phyloP scores from a whole-genome alignment of 2,888 invertebrate species.

The Exephanes ischioxanthus region DNA sequence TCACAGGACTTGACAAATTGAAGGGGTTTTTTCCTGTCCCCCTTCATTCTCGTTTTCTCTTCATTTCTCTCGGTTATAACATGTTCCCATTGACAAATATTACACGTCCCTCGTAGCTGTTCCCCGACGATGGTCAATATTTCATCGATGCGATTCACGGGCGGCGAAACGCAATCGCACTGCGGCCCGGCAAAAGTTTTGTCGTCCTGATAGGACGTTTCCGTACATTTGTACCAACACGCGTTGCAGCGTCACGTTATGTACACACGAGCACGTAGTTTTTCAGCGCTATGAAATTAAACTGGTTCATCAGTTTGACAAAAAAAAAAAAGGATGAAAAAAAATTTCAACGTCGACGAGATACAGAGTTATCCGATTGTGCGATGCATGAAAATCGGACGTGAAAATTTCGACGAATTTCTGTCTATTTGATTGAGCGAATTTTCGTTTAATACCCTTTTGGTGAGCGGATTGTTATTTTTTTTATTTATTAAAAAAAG shows the following conservation, averaged over 20 bases:
- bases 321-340: neutral
- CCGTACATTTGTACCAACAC: slow-evolving; percentile 29
- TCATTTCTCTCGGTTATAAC: slow-evolving; percentile 43
- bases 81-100: slow-evolving; percentile 49
- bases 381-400: slow-evolving; percentile 6
- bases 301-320: slow-evolving; percentile 48
- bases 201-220: slow-evolving; percentile 32
- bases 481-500: neutral
- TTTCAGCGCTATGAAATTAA: slow-evolving; percentile 54
- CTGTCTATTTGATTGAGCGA: neutral
- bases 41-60: slow-evolving; percentile 14
- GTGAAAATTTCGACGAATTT: neutral
- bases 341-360: neutral
- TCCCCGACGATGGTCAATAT: slow-evolving; percentile 29
- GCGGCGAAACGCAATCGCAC: slow-evolving; percentile 7
- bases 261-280: slow-evolving; percentile 49
- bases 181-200: slow-evolving; percentile 30
- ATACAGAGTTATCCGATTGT: slow-evolving; percentile 5
- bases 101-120: slow-evolving; percentile 27
- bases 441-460: neutral
- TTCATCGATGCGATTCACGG: slow-evolving; percentile 8
- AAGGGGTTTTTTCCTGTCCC: slow-evolving; percentile 56
- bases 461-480: neutral
- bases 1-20: slow-evolving; percentile 78
- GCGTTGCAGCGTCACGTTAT: slow-evolving; percentile 11